Evolutionary conservation across 2,113 vertebrate species (phyloP).

Genomic region (Peucedramus taeniatus): DNA sequence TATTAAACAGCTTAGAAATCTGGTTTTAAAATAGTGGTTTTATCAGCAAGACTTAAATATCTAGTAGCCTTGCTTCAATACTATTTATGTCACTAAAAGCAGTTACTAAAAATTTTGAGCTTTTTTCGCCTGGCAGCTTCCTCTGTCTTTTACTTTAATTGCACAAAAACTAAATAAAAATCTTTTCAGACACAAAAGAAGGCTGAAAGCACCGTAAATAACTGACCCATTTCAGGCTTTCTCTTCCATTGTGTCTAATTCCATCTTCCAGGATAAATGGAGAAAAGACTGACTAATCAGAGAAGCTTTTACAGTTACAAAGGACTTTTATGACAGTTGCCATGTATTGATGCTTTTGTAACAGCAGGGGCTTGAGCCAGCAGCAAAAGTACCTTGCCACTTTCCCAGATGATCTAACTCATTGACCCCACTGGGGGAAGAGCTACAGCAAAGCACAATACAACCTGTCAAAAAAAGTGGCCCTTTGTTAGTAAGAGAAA

Average conservation of each 20-base stretch:
- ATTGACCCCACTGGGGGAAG: background rate
- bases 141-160: slow-evolving; percentile 2
- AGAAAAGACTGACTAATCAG: slow-evolving; percentile 9
- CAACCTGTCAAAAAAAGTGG: background rate
- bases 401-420: background rate
- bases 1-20: background rate
- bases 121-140: background rate
- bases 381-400: background rate
- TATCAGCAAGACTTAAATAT: background rate
- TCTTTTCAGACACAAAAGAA: background rate
- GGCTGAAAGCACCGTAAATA: slow-evolving; percentile 1
- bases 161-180: background rate
- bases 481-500: background rate
- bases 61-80: background rate
- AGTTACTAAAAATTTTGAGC: background rate
- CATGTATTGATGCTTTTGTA: background rate
- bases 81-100: background rate
- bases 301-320: slow-evolving; percentile 8
- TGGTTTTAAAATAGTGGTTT: background rate
- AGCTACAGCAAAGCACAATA: background rate
- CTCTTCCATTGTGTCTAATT: background rate
- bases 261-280: background rate
- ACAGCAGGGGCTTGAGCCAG: background rate
- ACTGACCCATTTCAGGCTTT: slow-evolving; percentile 22
- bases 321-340: background rate